These are phyloP conservation scores for Apotomis turbidana DNA, from an alignment of 2,888 invertebrate species.

Conservation along the genomic window DNA sequence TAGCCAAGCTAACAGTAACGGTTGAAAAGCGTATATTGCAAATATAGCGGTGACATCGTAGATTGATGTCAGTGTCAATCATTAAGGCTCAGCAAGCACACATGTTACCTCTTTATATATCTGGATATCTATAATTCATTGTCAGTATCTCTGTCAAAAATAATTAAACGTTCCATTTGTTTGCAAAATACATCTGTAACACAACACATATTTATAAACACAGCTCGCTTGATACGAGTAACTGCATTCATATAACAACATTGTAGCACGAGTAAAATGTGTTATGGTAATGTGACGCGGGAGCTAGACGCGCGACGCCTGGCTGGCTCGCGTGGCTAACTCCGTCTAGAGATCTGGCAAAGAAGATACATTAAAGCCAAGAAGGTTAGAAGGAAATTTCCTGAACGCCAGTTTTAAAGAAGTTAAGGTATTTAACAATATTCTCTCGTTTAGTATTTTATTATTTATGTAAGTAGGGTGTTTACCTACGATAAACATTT, in stretches of 20 bases:
- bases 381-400: not conserved
- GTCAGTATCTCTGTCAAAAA: no score
- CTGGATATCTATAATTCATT: no score
- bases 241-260: constrained; percentile 13
- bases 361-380: constrained; percentile 1
- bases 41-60: no score
- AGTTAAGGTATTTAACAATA: not conserved
- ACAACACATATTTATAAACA: not conserved
- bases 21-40: no score
- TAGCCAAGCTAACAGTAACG: no score
- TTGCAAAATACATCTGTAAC: no score
- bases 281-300: constrained; percentile 24
- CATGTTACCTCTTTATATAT: no score
- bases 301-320: constrained; percentile 14
- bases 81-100: no score
- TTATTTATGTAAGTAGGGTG: no score
- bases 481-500: no score
- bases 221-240: not conserved
- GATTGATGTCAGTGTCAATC: no score
- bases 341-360: constrained; percentile 2
- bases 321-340: constrained; percentile 3
- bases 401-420: not conserved
- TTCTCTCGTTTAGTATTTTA: not conserved
- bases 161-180: no score
- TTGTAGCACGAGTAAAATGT: constrained; percentile 28